Conservation (phyloP, 2,113 vertebrate species). For the Dolichallabes microphthalmus region DNA sequence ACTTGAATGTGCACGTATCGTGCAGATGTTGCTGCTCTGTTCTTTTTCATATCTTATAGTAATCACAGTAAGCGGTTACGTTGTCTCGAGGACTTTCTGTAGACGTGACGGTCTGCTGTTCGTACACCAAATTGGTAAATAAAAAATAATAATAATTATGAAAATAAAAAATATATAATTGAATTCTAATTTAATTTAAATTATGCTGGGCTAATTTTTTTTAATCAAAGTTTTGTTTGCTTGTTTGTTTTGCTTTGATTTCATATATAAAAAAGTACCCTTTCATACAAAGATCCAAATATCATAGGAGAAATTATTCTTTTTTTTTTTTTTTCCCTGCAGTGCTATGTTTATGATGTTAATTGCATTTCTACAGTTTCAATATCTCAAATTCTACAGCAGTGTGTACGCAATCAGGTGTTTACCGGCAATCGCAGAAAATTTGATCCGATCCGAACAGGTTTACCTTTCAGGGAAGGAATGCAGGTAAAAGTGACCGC, state of each 20-base stretch:
- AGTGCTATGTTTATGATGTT: background rate
- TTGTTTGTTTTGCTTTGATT: slow-evolving; percentile 28
- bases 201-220: slow-evolving; percentile 53
- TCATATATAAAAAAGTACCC: background rate
- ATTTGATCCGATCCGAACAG: background rate
- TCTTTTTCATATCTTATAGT: slow-evolving; percentile 72
- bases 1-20: slow-evolving; percentile 81
- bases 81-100: slow-evolving; percentile 65
- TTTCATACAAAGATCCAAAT: slow-evolving; percentile 1
- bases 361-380: slow-evolving; percentile 21
- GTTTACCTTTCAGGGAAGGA: slow-evolving; percentile 29
- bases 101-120: slow-evolving; percentile 67
- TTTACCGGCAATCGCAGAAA: background rate
- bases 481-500: background rate
- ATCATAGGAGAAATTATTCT: background rate
- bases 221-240: slow-evolving; percentile 28
- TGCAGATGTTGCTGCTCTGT: slow-evolving; percentile 79
- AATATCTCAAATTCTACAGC: background rate
- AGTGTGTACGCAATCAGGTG: background rate
- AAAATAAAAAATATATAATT: slow-evolving; percentile 25
- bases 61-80: slow-evolving; percentile 60
- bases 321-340: background rate
- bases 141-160: slow-evolving; percentile 33
- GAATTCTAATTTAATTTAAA: slow-evolving; percentile 47
- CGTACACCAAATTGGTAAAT: slow-evolving; percentile 66